phyloP scores from a whole-genome alignment of 2,113 vertebrate genomes.

The Elanoides forficatus region DNA sequence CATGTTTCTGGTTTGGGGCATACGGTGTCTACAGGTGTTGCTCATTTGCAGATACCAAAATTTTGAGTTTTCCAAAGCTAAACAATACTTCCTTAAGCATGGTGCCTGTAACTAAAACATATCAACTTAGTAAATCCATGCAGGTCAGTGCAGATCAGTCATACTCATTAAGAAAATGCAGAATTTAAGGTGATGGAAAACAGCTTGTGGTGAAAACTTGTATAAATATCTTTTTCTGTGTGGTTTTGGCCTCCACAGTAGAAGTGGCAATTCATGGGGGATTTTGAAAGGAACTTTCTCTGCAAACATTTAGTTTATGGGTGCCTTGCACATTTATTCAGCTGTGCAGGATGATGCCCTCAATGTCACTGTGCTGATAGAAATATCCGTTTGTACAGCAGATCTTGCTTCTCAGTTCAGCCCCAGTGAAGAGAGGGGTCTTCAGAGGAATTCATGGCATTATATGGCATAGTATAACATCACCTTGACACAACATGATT shows the following conservation, averaged over 20 bases:
- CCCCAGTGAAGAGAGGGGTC: not conserved
- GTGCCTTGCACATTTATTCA: not conserved
- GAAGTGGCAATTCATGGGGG: not conserved
- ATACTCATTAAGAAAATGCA: not conserved
- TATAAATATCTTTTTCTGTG: not conserved
- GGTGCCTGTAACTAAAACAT: not conserved
- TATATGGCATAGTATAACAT: not conserved
- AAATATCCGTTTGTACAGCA: not conserved
- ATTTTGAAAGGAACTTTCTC: not conserved
- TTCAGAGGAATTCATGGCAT: not conserved
- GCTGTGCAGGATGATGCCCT: not conserved
- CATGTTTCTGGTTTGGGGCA: not conserved
- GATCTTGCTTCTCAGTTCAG: not conserved
- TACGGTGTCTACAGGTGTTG: not conserved
- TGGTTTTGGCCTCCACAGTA: not conserved
- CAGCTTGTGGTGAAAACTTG: not conserved
- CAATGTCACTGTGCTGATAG: not conserved
- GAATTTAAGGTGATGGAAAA: not conserved
- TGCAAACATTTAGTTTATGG: not conserved
- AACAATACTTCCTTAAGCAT: not conserved
- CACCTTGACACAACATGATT: not conserved
- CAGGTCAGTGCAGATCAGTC: not conserved
- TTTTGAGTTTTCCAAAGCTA: not conserved
- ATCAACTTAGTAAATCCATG: not conserved
- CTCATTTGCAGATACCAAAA: not conserved